Evolutionary conservation across 2,113 vertebrate genomes (phyloP), one percentile per base, ranked within the genome.

Genomic region (Dolichallabes microphthalmus): DNA sequence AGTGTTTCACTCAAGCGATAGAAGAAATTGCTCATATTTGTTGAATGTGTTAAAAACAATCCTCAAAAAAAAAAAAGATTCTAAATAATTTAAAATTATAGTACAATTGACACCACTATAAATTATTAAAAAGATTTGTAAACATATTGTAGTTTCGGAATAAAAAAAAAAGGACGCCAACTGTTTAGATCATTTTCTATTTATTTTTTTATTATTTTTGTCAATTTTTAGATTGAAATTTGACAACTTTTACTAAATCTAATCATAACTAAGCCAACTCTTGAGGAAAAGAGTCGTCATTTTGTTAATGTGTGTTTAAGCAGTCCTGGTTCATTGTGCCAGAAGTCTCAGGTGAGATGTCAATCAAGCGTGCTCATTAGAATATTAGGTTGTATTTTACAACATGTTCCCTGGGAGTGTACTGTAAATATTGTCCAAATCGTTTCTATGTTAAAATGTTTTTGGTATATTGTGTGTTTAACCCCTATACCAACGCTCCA

Each of bases 401-500:
- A 30, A 30, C 19, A 4, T 57, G 52, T 57, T 77, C 4, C 27
- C 15, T 19, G n/a, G 15, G n/a, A 57, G 1, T 77, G 12, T n/a
- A n/a, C n/a, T n/a, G n/a, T 32, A 1, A 58, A 58, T 71, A 17
- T 57, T 86, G 2, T 80, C 4, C 71, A 14, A 3, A 39, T 74
- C 52, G 20, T 63, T 2, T 82, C 19, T 0, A 17, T 78, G 35
- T 22, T 63, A n/a, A 66, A 64, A 2, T 82, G 20, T 69, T 55
- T 76, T 82, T 55, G 25, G 25, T 60, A 25, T 75, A 75, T 39
- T 82, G 39, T 83, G 58, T 82, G 45, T 86, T 88, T 85, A 87
- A 55, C 76, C 85, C 30, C 80, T 79, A 58, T 69, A 85, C 87
- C 82, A 80, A 76, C 71, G 77, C 63, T 90, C 84, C 88, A 88